These are phyloP conservation scores for Cyclopterus lumpus DNA, from an alignment of 2,797 vertebrate species.

Conservation along the genomic window DNA sequence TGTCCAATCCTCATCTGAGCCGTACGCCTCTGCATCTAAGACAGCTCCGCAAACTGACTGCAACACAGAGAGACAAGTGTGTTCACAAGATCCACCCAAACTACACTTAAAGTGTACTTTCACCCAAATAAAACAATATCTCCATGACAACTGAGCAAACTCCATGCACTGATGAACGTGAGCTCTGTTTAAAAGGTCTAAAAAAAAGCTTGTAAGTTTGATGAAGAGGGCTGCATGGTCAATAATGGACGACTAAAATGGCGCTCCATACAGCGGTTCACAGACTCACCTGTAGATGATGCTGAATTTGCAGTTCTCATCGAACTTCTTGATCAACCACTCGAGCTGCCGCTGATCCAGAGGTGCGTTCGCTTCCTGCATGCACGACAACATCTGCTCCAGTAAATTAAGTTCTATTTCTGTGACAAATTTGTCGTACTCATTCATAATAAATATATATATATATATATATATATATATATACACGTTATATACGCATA, in stretches of 20 bases:
- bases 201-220: neutral
- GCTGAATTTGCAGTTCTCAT: constrained; percentile 59
- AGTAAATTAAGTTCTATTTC: neutral
- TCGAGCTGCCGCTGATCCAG: constrained; percentile 73
- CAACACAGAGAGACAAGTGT: constrained; percentile 29
- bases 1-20: neutral
- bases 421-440: neutral
- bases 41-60: constrained; percentile 42
- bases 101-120: neutral
- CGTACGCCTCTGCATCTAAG: neutral
- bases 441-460: neutral
- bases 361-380: constrained; percentile 75
- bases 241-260: neutral
- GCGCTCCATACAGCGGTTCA: neutral
- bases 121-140: neutral
- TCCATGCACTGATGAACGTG: neutral
- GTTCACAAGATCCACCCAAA: neutral
- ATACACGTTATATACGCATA: too few species aligned
- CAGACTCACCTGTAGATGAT: constrained; percentile 79
- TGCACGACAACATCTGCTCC: neutral
- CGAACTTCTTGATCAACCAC: constrained; percentile 75
- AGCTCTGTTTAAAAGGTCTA: neutral
- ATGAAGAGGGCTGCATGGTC: neutral
- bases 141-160: neutral
- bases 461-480: too few species aligned